Base-by-base conservation (phyloP, 2,113 vertebrate genomes). In the Dolichotis patagonum region DNA sequence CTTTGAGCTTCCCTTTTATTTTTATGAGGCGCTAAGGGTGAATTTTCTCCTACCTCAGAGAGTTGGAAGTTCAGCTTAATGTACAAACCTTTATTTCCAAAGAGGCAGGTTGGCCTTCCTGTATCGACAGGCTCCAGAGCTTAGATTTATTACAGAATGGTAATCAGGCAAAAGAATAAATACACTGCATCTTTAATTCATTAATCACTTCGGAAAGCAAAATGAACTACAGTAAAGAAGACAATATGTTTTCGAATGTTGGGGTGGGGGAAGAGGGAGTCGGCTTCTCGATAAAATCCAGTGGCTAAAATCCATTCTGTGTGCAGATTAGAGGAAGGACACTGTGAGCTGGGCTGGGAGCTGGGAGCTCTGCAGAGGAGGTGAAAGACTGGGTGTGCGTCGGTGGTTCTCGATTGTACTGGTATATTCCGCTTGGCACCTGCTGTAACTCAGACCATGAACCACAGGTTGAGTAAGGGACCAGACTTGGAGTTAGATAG, bases 151-250 rank as follows among this genome's bases (percentile, higher is more conserved):
- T 98, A 98, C 95, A 98, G 98, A 98, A 97, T 98, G 98, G 97
- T 98, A 98, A 99, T 98, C 98, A 98, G 98, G 97, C 97, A 98
- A 98, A 98, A 98, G 98, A 98, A 98, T 99, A 99, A 98, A 98
- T 98, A 98, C 38, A 1, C 98, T 97, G 95, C 97, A 98, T 98
- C 97, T 98, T 98, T 98, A 99, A 98, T 98, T 98, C 98, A 98
- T 98, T 98, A 98, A 99, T 99, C 98, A 98, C 98, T 97, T 96
- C 88, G 7, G 96, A 98, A 98, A 98, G 98, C 98, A 98, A 98
- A 99, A 99, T 98, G 95, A 98, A 98, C 98, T 97, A 97, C 97
- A 97, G 91, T 97, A 97, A 98, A 97, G 97, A 98, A 98, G 97
- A 98, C 98, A 98, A 98, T 98, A 98, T 97, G 97, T 98, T 98